Evolutionary conservation across 2,797 vertebrate genomes (phyloP).

Genomic region (Falco concolor): DNA sequence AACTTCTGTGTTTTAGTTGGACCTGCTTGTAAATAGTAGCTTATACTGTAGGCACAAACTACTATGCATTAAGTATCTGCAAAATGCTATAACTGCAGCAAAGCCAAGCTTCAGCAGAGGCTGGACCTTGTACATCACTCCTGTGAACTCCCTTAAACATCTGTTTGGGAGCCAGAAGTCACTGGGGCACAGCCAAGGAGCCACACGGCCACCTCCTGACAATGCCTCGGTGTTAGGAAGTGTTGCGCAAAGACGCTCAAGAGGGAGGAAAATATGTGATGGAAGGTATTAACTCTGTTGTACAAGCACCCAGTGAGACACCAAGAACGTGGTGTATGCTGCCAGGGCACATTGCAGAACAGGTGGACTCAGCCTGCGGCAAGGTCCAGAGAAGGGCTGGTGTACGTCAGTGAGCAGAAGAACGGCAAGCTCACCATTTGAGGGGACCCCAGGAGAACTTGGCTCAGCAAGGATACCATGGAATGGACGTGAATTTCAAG

Average conservation of each 20-base stretch:
- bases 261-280: background rate
- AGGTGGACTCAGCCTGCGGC: background rate
- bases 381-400: background rate
- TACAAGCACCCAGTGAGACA: background rate
- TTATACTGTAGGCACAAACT: background rate
- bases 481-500: background rate
- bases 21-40: background rate
- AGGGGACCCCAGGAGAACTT: background rate
- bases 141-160: background rate
- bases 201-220: background rate
- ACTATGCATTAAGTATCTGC: background rate
- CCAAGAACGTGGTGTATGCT: fast-evolving
- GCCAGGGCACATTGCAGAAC: background rate
- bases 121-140: background rate
- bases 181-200: background rate
- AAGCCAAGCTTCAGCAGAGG: background rate
- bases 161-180: background rate
- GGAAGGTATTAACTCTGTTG: background rate
- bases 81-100: background rate
- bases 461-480: background rate
- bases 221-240: fast-evolving
- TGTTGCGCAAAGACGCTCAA: background rate
- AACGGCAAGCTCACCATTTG: background rate
- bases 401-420: background rate
- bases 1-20: background rate